These are phyloP conservation scores for Brachylomia viminalis DNA, from an alignment of 2,888 invertebrate species.

Conservation along the genomic window DNA sequence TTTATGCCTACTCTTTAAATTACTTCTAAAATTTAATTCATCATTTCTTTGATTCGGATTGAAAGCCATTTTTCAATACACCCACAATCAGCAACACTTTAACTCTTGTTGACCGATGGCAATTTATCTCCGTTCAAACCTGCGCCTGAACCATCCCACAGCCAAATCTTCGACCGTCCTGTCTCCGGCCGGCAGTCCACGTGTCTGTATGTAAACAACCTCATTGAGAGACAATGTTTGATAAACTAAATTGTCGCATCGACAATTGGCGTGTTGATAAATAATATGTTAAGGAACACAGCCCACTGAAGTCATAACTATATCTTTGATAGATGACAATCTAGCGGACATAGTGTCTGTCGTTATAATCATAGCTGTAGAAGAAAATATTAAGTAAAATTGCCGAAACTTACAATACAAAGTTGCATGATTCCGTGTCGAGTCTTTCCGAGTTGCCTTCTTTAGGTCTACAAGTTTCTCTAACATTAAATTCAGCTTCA, in stretches of 20 bases:
- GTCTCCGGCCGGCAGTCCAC: conserved; percentile 59
- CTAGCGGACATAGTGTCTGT: not conserved
- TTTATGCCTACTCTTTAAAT: not conserved
- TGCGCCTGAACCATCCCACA: conserved; percentile 31
- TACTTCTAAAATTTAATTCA: not conserved
- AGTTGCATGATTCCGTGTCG: not conserved
- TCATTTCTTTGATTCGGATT: not conserved
- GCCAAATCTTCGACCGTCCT: conserved; percentile 47
- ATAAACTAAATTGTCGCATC: conserved; percentile 63
- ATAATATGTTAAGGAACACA: conserved; percentile 45
- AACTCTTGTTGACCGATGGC: not conserved
- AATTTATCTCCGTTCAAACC: conserved; percentile 19
- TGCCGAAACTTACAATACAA: not conserved
- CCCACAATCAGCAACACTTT: conserved; percentile 19
- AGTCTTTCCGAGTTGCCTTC: not conserved
- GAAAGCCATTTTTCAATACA: not conserved
- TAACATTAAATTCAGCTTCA: conserved; percentile 10
- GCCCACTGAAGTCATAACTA: conserved; percentile 8
- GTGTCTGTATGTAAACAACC: conserved; percentile 72
- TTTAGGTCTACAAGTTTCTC: conserved; percentile 8
- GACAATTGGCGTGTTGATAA: conserved; percentile 62
- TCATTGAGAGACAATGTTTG: conserved; percentile 66
- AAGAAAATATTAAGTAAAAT: not conserved
- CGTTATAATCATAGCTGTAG: not conserved
- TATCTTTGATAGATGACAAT: not conserved